phyloP scores from a whole-genome alignment of 2,888 invertebrate species.

The Dynastes maya region DNA sequence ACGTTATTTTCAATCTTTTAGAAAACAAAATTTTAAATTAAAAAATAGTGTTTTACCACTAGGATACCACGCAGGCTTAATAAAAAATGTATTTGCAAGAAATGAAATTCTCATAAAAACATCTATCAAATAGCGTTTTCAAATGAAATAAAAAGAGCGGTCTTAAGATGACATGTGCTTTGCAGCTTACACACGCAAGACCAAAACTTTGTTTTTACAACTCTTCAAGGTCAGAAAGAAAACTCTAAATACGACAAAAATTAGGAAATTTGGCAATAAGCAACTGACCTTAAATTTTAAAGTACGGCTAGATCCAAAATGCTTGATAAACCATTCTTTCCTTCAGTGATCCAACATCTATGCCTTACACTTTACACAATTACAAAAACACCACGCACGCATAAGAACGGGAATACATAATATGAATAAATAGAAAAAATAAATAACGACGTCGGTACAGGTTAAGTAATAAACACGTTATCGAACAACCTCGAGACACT shows the following conservation, averaged over 20 bases:
- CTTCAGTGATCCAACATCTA: not conserved
- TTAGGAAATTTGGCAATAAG: not conserved
- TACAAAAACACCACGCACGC: not conserved
- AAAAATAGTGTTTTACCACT: no score
- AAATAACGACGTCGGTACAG: constrained; percentile 1
- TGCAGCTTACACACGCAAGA: not conserved
- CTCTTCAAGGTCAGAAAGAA: no score
- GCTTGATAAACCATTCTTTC: not conserved
- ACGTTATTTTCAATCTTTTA: no score
- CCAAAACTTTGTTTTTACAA: not conserved
- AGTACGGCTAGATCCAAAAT: constrained; percentile 10
- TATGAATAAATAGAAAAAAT: constrained; percentile 3
- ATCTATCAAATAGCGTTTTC: no score
- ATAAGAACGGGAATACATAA: not conserved
- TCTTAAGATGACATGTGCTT: not conserved
- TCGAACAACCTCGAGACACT: constrained; percentile 7
- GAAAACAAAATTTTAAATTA: no score
- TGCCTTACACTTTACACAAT: not conserved
- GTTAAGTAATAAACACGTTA: constrained; percentile 17
- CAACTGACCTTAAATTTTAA: constrained; percentile 29
- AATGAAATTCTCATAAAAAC: no score
- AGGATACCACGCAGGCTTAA: no score
- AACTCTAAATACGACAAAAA: not conserved
- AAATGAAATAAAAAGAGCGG: not conserved
- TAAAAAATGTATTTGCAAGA: no score